Percentiles rank a stretch among this genome's conserved stretches.
Conservation (phyloP, 1,140 invertebrate genomes). For the Nomia melanderi region DNA sequence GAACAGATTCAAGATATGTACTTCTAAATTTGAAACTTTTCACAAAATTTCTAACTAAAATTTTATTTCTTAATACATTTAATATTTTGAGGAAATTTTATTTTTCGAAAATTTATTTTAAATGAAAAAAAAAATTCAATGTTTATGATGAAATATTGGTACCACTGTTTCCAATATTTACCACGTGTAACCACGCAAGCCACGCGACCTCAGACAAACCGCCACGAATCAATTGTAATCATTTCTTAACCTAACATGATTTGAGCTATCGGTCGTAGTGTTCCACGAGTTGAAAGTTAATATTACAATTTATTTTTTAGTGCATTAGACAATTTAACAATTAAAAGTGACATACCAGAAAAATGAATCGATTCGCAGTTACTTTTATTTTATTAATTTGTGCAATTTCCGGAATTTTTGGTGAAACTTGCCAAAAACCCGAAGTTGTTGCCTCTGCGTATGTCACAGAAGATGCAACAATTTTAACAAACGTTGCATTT, state of each 20-base stretch:
- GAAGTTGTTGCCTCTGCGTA: conserved; percentile 87
- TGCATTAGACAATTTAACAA: background rate
- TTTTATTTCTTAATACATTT: too few relatives aligned
- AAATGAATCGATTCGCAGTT: conserved; percentile 5
- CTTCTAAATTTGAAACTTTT: too few relatives aligned
- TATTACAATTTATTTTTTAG: background rate
- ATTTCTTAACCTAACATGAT: conserved; percentile 5
- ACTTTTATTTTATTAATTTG: conserved; percentile 23
- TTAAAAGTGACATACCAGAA: background rate
- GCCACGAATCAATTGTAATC: background rate
- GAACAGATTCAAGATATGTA: too few relatives aligned
- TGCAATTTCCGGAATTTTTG: conserved; percentile 34
- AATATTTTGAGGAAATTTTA: too few relatives aligned
- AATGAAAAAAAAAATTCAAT: too few relatives aligned
- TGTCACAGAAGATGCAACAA: conserved; percentile 94
- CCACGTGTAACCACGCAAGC: conserved; percentile 23
- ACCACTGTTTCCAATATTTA: conserved; percentile 18
- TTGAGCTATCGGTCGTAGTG: background rate
- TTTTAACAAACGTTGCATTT: conserved; percentile 91
- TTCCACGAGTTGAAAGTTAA: background rate
- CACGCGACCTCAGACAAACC: background rate
- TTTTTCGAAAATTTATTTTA: too few relatives aligned
- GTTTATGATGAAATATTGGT: background rate
- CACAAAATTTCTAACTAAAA: background rate
- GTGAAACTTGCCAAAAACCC: conserved; percentile 82